Base-by-base conservation (phyloP, 1,140 invertebrate genomes). In the Fopius arisanus region DNA sequence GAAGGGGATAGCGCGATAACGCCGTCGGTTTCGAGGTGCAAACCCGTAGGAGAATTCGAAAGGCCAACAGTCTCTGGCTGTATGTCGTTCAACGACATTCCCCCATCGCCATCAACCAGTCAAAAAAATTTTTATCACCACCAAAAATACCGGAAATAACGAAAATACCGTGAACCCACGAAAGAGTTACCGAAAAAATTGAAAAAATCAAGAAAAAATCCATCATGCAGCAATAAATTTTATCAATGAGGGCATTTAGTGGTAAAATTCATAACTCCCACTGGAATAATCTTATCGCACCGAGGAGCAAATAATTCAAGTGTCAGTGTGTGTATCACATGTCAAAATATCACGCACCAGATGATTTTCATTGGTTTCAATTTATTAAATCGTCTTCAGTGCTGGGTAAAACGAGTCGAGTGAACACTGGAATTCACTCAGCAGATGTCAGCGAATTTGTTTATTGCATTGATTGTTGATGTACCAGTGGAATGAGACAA, bases 1-100 rank as follows among this genome's bases (percentile, higher is more conserved):
- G 41, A 70, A 79, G 76, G 81, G 74, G 81, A 78, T 79, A 79
- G 78, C 79, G 79, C 80, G 79, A 82, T 80, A 82, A 84, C 80
- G 79, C 43, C 7, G 43, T 37, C 33, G 79, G 78, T 81, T 81
- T 67, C 79, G 84, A 85, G 84, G 83, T 84, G 82, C 84, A 84
- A 86, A 86, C 81, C 85, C 82, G 82, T 48, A 81, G 82, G 83
- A 83, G 79, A 86, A 85, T 85, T 85, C 83, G 82, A 83, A 84
- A 86, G 85, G 80, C 84, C 78, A 78, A 79, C 85, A 86, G 86
- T 86, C 83, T 84, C 79, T 82, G 83, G 83, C 80, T 80, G 85
- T 84, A 84, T 84, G 84, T 80, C 81, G 80, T 69, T 77, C 73
- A 70, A 72, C 74, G 40, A 78, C 78, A 80, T 78, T 76, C 79